Evolutionary conservation across 1,140 invertebrate genomes (phyloP), one percentile per base, ranked within the genome.

Genomic region (Colletes latitarsis): DNA sequence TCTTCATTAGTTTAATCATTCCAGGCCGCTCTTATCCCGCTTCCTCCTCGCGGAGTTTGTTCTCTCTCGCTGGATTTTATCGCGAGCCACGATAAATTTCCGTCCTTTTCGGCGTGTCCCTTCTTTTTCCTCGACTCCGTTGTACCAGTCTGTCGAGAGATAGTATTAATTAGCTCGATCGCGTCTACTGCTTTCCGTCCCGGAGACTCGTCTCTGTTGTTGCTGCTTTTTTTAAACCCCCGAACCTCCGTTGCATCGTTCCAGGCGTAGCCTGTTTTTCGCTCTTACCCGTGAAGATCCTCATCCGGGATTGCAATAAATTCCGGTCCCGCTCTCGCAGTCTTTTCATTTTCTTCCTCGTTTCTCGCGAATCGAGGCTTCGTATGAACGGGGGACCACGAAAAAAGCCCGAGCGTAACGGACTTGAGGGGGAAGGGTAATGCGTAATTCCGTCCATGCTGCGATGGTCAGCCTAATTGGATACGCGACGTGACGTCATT

Each of bases 401-500:
- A 55, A 49, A 30, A 74, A 63, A 77, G 12, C 9, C 17, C 10
- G n/a, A 4, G 3, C 10, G 66, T 4, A 55, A 64, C 39, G 41
- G 21, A 14, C 60, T 62, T 1, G 17, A n/a, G 41, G 58, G 53
- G 73, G 14, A 15, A 21, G 58, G 53, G 73, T 52, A 60, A 68
- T 57, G 77, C 72, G 82, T 86, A 88, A 89, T 90, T 89, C 83
- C 82, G 21, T 70, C 76, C 77, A 84, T 75, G 66, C 73, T 66
- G 55, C 49, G 82, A 88, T 63, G 85, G 83, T 86, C 84, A 83
- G 60, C 85, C 82, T 90, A 91, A 91, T 91, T 90, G 90, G 89
- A 91, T 89, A 90, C 88, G 88, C 89, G 89, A 89, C 87, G 80
- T 76, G 75, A 90, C 82, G 87, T 89, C 85, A 82, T 90, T 88